phyloP scores from a whole-genome alignment of 2,888 invertebrate species.

The Octonoba sinensis region DNA sequence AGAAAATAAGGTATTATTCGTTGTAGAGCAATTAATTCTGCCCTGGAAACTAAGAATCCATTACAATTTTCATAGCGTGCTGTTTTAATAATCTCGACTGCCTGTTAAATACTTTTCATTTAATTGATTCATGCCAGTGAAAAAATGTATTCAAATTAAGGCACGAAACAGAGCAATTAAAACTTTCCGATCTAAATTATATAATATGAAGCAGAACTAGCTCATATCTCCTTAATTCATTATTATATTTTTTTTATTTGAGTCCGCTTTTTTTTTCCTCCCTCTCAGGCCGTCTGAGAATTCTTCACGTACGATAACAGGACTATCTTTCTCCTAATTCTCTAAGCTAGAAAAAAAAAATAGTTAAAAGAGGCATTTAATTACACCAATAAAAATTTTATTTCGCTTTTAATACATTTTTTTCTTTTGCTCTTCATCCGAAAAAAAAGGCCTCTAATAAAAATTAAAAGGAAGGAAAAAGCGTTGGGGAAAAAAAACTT shows the following conservation, averaged over 20 bases:
- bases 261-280: not conserved
- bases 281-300: slow-evolving; percentile 33
- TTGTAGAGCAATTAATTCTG: too few species aligned
- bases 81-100: slow-evolving; percentile 10
- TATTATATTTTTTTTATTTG: not conserved
- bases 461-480: slow-evolving; percentile 30
- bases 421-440: slow-evolving; percentile 26
- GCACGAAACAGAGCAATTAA: slow-evolving; percentile 59
- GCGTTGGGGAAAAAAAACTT: slow-evolving; percentile 11
- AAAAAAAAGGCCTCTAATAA: slow-evolving; percentile 14
- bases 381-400: slow-evolving; percentile 64
- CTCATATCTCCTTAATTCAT: not conserved
- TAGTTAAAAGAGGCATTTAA: slow-evolving; percentile 60
- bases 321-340: slow-evolving; percentile 39
- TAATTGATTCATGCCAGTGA: slow-evolving; percentile 41
- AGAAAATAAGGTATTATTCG: too few species aligned
- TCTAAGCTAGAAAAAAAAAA: slow-evolving; percentile 38
- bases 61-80: too few species aligned
- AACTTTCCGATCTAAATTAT: slow-evolving; percentile 33
- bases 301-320: slow-evolving; percentile 50
- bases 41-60: too few species aligned
- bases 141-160: slow-evolving; percentile 27
- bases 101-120: slow-evolving; percentile 47
- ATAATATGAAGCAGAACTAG: slow-evolving; percentile 16
- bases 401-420: slow-evolving; percentile 48